These are phyloP conservation scores for Montipora efflorescens DNA, from an alignment of 64 coral and sea anemone species.

Conservation along the genomic window DNA sequence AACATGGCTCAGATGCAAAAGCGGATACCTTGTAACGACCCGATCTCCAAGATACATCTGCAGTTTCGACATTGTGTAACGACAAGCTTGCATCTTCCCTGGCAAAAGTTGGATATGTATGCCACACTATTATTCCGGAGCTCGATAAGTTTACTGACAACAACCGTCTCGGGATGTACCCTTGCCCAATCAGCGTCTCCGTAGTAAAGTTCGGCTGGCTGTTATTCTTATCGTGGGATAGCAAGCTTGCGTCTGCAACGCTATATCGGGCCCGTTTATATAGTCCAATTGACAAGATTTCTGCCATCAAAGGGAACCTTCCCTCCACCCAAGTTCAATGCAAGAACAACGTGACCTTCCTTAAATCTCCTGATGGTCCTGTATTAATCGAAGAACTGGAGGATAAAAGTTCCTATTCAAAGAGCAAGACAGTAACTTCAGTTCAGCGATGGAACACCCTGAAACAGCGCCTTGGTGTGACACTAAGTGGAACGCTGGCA, in stretches of 20 bases:
- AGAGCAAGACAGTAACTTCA: slow-evolving; percentile 11
- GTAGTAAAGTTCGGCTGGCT: slow-evolving; percentile 35
- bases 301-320: slow-evolving; percentile 23
- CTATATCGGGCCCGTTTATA: slow-evolving; percentile 33
- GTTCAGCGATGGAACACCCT: not conserved
- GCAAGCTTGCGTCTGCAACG: not conserved
- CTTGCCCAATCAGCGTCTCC: slow-evolving; percentile 22
- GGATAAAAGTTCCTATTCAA: slow-evolving; percentile 9
- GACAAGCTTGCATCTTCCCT: not conserved
- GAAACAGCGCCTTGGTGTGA: slow-evolving; percentile 13
- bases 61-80: slow-evolving; percentile 28
- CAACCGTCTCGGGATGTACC: slow-evolving; percentile 45
- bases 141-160: slow-evolving; percentile 59
- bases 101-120: slow-evolving; percentile 20
- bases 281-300: slow-evolving; percentile 64
- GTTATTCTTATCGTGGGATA: slow-evolving; percentile 32
- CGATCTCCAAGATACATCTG: slow-evolving; percentile 35
- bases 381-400: slow-evolving; percentile 19
- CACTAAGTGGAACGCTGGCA: slow-evolving; percentile 5
- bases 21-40: slow-evolving; percentile 13
- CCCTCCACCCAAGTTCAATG: not conserved
- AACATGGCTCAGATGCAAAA: not conserved
- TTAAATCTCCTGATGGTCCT: slow-evolving; percentile 11
- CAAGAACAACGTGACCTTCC: not conserved
- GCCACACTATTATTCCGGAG: slow-evolving; percentile 73